Evolutionary conservation across 2,113 vertebrate genomes (phyloP).

Genomic region (Ibidorhyncha struthersii): DNA sequence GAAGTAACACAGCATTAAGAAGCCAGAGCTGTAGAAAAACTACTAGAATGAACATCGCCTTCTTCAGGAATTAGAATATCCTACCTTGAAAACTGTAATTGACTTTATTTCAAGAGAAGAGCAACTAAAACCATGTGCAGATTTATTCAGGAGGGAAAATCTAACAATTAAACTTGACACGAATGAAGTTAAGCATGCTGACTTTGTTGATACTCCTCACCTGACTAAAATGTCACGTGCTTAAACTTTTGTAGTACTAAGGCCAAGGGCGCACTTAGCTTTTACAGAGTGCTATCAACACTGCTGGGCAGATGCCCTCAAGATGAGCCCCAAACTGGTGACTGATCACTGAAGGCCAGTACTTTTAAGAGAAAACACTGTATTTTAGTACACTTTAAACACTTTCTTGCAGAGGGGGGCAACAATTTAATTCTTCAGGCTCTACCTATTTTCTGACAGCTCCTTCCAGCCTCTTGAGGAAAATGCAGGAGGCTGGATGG

Average conservation of each 20-base stretch:
- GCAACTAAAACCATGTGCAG: neutral
- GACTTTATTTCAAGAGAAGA: neutral
- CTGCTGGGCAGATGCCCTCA: neutral
- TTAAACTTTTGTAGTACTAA: neutral
- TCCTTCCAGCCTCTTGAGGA: neutral
- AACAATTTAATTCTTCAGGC: neutral
- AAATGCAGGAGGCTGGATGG: neutral
- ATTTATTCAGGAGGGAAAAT: neutral
- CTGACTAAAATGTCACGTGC: neutral
- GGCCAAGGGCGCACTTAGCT: neutral
- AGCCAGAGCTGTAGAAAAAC: neutral
- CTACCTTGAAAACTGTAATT: neutral
- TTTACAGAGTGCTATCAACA: neutral
- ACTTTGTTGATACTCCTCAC: neutral
- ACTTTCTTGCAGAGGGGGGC: neutral
- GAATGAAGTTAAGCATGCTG: neutral
- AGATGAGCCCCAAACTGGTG: neutral
- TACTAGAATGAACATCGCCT: neutral
- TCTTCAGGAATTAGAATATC: neutral
- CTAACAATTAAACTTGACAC: neutral
- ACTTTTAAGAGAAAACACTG: neutral
- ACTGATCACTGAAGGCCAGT: neutral
- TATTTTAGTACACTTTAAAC: neutral
- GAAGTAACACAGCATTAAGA: neutral
- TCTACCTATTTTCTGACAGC: neutral